A percentile compares a stretch with the other conserved stretches of the same genome.
Evolutionary conservation across 2,888 invertebrate genomes (phyloP).

Genomic region (Eustalomyia histrio): DNA sequence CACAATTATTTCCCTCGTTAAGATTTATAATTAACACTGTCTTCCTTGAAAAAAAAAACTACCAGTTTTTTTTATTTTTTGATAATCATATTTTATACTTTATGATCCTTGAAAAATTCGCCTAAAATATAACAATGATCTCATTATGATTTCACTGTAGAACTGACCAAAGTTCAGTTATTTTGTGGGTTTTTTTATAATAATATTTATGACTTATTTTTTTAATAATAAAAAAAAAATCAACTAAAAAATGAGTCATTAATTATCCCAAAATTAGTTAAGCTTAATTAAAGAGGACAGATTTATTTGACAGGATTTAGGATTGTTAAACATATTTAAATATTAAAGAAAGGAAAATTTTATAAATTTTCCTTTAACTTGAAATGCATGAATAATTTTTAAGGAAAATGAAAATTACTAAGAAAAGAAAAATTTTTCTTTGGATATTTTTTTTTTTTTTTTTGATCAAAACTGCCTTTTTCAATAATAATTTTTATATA

Average conservation of each 20-base stretch:
- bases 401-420: conserved; percentile 12
- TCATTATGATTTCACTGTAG: neutral
- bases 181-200: conserved; percentile 51
- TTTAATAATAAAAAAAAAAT: conserved; percentile 13
- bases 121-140: neutral
- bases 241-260: neutral
- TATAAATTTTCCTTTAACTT: neutral
- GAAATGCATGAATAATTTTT: conserved; percentile 22
- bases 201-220: conserved; percentile 52
- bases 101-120: conserved; percentile 31
- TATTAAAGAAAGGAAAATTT: conserved; percentile 14
- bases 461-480: neutral
- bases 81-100: conserved; percentile 13
- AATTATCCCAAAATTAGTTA: conserved; percentile 27
- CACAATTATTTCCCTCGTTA: too few species aligned
- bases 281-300: conserved; percentile 2
- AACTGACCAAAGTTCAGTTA: conserved; percentile 31
- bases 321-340: neutral
- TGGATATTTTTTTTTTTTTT: too few species aligned
- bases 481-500: neutral
- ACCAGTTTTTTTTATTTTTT: neutral
- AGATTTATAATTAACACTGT: neutral
- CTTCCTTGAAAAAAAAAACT: neutral
- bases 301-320: conserved; percentile 14
- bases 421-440: neutral